A percentile compares a stretch with the other conserved stretches of the same genome.
Conservation (phyloP, 2,113 vertebrate genomes). For the Lanius ludovicianus region DNA sequence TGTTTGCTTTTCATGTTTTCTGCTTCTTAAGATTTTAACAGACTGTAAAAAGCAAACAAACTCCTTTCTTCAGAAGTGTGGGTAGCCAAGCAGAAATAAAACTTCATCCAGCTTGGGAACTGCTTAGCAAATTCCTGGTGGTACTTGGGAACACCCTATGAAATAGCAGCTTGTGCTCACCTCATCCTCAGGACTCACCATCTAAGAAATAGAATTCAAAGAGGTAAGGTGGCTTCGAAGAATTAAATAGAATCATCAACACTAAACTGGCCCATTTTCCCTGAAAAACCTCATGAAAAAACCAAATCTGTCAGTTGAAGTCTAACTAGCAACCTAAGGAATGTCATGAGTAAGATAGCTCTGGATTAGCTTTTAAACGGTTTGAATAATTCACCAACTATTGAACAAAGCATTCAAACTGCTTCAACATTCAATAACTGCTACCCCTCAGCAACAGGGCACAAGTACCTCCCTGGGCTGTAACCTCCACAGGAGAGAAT, state of each 20-base stretch:
- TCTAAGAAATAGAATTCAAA: not conserved
- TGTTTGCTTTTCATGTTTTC: not conserved
- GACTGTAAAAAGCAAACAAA: not conserved
- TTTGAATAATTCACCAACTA: not conserved
- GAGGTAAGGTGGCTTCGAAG: not conserved
- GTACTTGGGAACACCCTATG: not conserved
- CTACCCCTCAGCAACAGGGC: not conserved
- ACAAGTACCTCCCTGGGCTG: not conserved
- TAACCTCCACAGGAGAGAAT: not conserved
- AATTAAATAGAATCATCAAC: not conserved
- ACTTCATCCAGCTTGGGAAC: not conserved
- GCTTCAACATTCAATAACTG: not conserved
- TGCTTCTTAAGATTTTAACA: not conserved
- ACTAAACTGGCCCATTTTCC: not conserved
- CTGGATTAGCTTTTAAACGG: not conserved
- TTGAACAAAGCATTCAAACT: not conserved
- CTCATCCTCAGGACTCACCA: not conserved
- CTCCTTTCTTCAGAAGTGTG: not conserved
- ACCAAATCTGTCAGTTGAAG: not conserved
- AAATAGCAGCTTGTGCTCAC: not conserved
- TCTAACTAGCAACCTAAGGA: not conserved
- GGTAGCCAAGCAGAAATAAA: not conserved
- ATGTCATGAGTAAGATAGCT: not conserved
- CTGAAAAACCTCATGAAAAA: not conserved
- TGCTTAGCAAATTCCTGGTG: not conserved